phyloP scores from a whole-genome alignment of 2,888 invertebrate species.

The Scrobipalpa atriplicella region DNA sequence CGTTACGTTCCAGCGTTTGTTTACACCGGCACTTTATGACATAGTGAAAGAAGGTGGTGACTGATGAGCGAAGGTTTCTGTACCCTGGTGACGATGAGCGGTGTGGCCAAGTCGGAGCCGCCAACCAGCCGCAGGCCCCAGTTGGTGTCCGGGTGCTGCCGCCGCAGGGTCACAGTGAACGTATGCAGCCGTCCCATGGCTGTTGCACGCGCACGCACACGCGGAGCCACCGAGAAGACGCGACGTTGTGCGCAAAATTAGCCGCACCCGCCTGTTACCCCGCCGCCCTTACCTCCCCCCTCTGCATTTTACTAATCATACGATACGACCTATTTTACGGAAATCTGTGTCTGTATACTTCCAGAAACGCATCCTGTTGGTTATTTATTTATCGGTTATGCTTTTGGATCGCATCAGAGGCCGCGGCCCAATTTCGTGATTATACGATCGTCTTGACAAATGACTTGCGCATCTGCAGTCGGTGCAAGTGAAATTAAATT shows the following conservation, averaged over 20 bases:
- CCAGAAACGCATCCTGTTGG: slow-evolving; percentile 39
- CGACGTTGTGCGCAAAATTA: slow-evolving; percentile 76
- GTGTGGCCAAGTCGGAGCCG: slow-evolving; percentile 92
- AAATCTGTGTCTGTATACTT: slow-evolving; percentile 54
- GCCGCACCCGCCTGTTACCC: slow-evolving; percentile 63
- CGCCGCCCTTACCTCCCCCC: slow-evolving; percentile 46
- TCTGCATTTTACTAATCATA: slow-evolving; percentile 65
- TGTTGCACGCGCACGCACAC: slow-evolving; percentile 57
- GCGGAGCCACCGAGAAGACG: slow-evolving; percentile 63
- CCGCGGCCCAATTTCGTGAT: slow-evolving; percentile 44
- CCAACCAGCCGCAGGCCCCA: slow-evolving; percentile 96
- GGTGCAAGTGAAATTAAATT: slow-evolving; percentile 10
- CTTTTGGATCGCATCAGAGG: slow-evolving; percentile 43
- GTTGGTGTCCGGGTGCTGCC: slow-evolving; percentile 87
- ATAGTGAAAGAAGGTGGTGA: neutral
- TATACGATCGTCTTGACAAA: slow-evolving; percentile 19
- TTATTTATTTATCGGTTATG: slow-evolving; percentile 28
- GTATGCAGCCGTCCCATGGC: slow-evolving; percentile 88
- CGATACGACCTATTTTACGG: slow-evolving; percentile 74
- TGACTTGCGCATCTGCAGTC: neutral
- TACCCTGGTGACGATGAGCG: slow-evolving; percentile 95
- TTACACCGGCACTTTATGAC: slow-evolving; percentile 58
- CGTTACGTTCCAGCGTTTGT: slow-evolving; percentile 50
- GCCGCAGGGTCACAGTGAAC: slow-evolving; percentile 88
- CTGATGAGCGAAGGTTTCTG: slow-evolving; percentile 36